Base-by-base conservation (phyloP, 1,140 invertebrate species). In the Saccostrea cuccullata region DNA sequence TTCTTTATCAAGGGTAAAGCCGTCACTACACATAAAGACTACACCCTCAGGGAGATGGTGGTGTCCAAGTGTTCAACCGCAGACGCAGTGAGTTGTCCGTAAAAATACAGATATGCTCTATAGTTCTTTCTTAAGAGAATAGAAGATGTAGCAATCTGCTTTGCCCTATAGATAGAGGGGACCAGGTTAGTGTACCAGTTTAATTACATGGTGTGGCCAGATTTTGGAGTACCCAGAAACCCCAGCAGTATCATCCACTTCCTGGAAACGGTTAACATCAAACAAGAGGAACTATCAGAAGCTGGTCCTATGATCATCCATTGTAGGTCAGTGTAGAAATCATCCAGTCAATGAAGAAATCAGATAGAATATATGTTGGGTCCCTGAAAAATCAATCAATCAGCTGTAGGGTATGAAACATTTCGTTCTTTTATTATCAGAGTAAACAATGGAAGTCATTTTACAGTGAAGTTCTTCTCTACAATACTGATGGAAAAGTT, bases 211-310 rank as follows among this genome's bases (percentile, higher is more conserved):
- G 70, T 26, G 2, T 73, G 70, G 70, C 70, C 70, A 9, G 70
- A 73, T 26, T 73, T 73, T 73, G 70, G 70, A 26, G 70, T 73
- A 13, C 70, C 70, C 30, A 73, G 30, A 73, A 73, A 73, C 70
- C 70, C 26, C 30, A 36, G 23, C 26, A 30, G 23, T 30, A 30
- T 73, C 26, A 73, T 73, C 12, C n/a, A 73, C 70, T 73, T 73
- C 26, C 26, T 73, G 70, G 70, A 26, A 73, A 73, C 70, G 13
- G 70, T 73, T 15, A 73, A 73, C 70, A 23, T 26, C n/a, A 73
- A 73, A 15, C 70, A 73, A 23, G 70, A 26, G 26, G 26, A 26
- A 15, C 70, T 73, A 30, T 30, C 70, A 73, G 70, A 73, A 36
- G 26, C 70, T 30, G 70, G 70, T 15, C 70, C 70, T 12, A 73